Conservation (phyloP, 92 coral and sea anemone species). For the Chrysogorgia sp. region DNA sequence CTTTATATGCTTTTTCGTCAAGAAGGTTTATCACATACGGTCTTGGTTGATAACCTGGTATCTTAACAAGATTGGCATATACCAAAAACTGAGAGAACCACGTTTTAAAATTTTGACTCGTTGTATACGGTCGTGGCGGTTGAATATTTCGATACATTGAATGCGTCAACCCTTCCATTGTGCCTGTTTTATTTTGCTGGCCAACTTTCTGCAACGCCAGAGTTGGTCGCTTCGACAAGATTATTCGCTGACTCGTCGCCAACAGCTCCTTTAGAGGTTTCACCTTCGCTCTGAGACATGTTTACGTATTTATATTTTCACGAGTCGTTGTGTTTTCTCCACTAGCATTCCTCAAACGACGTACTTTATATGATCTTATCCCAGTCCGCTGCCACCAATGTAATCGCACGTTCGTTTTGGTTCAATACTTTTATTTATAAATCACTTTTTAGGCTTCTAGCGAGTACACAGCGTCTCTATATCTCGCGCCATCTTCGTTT, state of each 20-base stretch:
- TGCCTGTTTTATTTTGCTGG: not conserved
- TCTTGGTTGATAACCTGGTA: not conserved
- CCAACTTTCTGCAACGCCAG: not conserved
- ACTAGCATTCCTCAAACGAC: too few species aligned
- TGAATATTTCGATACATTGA: constrained; percentile 10
- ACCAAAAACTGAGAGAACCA: constrained; percentile 2
- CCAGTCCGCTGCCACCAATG: too few species aligned
- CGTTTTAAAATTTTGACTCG: constrained; percentile 1
- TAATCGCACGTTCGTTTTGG: too few species aligned
- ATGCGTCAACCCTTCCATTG: not conserved
- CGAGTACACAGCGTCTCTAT: too few species aligned
- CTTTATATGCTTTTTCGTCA: constrained; percentile 2
- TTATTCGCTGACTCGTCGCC: not conserved
- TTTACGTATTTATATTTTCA: too few species aligned
- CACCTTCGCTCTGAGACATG: too few species aligned
- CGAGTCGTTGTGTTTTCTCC: too few species aligned
- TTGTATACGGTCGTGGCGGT: constrained; percentile 9
- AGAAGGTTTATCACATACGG: not conserved
- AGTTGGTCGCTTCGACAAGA: not conserved
- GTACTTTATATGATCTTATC: too few species aligned
- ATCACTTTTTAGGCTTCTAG: too few species aligned
- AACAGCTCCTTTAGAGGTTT: too few species aligned
- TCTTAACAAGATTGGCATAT: constrained; percentile 1
- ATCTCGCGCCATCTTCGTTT: too few species aligned
- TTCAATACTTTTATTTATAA: too few species aligned